Base-by-base conservation (phyloP, 2,113 vertebrate genomes). In the Calyptommatus sinebrachiatus region DNA sequence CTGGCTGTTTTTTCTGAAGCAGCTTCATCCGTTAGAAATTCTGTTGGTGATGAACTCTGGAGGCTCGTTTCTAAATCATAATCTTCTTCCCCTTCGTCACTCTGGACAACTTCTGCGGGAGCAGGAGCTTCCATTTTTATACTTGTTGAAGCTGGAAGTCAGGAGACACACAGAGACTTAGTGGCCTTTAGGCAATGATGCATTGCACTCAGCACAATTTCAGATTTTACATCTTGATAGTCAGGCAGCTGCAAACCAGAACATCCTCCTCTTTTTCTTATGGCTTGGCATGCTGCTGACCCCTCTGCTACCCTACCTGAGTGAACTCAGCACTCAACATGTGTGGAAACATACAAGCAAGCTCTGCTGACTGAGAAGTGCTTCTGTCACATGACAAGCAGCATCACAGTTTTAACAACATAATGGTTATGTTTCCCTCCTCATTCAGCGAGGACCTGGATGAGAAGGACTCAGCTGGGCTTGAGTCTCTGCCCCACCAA, bases 21-120 rank as follows among this genome's bases (percentile, higher is more conserved):
- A 0, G 60, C 60, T 0, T 69, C 83, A 0, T 77, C 83, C 60
- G 12, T 12, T 6, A 0, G 80, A 1, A 4, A 0, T 48, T 84
- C 80, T 0, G 29, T 31, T 0, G 84, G 87, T 24, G 85, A 71
- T 0, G 28, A 68, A 73, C 74, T 88, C 0, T n/a, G 0, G 1
- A 73, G 31, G 0, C 6, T 24, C 0, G 0, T 9, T 65, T 73
- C 84, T 0, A 77, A 81, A 22, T 26, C 73, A 0, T 76, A 77
- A 60, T 76, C 83, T 0, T 83, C 87, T 1, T 84, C 84, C 1
- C 88, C 93, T 84, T 95, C 93, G 2, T 96, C 94, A 26, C 92
- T 94, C 90, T 93, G 96, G 84, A 95, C 84, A 3, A 90, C 6
- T 77, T 90, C 86, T 0, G 57, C 11, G 2, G 81, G 67, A 57